Percentiles rank a stretch among this genome's conserved stretches.
phyloP scores from a whole-genome alignment of 2,888 invertebrate genomes.

The Cyclophora albipunctata region DNA sequence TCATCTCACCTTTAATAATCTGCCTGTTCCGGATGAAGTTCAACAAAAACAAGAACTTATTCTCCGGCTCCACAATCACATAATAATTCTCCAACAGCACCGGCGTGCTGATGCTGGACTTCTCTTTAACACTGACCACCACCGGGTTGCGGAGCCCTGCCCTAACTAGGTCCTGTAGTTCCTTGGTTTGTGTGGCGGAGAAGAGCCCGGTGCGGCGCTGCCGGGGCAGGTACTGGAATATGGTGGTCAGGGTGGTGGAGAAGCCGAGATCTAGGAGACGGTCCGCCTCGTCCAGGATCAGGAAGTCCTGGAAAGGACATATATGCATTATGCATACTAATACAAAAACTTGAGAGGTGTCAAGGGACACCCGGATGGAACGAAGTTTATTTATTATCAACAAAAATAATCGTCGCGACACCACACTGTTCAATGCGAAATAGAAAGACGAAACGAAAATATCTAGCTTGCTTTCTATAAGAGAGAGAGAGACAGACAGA shows the following conservation, averaged over 20 bases:
- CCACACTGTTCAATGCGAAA: no score
- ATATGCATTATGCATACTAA: no score
- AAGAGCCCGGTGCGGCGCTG: constrained; percentile 97
- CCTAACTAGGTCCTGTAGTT: constrained; percentile 91
- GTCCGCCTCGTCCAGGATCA: constrained; percentile 98
- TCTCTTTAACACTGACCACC: constrained; percentile 91
- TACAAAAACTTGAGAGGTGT: no score
- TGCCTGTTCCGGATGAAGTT: constrained; percentile 81
- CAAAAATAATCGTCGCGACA: no score
- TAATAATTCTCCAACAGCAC: constrained; percentile 85
- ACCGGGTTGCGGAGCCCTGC: constrained; percentile 97
- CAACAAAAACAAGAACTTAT: constrained; percentile 87
- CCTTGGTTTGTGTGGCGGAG: constrained; percentile 98
- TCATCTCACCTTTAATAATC: constrained; percentile 38
- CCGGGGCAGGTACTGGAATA: constrained; percentile 92
- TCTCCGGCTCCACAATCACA: constrained; percentile 83
- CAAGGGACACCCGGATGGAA: no score
- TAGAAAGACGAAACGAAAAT: no score
- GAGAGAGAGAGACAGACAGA: no score
- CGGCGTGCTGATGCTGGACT: constrained; percentile 84
- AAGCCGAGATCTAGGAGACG: constrained; percentile 95
- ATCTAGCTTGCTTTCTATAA: no score
- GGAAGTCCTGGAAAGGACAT: constrained; percentile 83
- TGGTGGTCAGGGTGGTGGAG: constrained; percentile 87
- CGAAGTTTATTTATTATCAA: no score